A percentile compares a stretch with the other conserved stretches of the same genome.
These are phyloP conservation scores for Mellilla xanthometata DNA, from an alignment of 2,888 invertebrate species.

Conservation along the genomic window DNA sequence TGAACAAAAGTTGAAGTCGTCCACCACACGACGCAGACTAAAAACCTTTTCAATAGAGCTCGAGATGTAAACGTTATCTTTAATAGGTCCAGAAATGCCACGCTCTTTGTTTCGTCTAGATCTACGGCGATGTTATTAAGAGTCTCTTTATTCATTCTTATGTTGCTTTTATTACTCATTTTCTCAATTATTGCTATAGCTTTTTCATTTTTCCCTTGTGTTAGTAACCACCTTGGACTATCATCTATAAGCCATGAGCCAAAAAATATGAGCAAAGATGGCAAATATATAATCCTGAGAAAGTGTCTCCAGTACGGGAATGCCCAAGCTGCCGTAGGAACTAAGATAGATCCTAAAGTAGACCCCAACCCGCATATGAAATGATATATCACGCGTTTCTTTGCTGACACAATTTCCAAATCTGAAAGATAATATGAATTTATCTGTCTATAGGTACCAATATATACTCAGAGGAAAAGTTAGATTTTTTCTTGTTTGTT, in stretches of 20 bases:
- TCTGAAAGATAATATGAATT: no score
- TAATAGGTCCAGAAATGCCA: constrained; percentile 45
- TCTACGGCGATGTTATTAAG: background rate
- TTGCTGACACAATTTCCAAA: constrained; percentile 59
- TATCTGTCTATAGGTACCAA: no score
- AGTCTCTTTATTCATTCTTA: background rate
- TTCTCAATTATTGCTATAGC: constrained; percentile 83
- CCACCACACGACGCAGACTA: constrained; percentile 70
- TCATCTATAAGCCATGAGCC: constrained; percentile 87
- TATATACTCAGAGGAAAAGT: no score
- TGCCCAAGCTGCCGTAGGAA: constrained; percentile 51
- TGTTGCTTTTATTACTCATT: constrained; percentile 75
- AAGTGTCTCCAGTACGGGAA: constrained; percentile 87
- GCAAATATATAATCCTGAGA: constrained; percentile 85
- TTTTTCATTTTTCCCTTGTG: constrained; percentile 84
- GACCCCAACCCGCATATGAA: constrained; percentile 51
- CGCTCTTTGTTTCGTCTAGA: constrained; percentile 41
- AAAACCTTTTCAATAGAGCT: constrained; percentile 53
- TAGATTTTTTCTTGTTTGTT: no score
- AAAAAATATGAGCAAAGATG: constrained; percentile 84
- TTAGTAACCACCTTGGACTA: constrained; percentile 90
- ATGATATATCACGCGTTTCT: constrained; percentile 54
- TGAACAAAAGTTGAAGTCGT: constrained; percentile 89
- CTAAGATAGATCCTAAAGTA: constrained; percentile 43
- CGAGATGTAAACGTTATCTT: constrained; percentile 57